phyloP scores from a whole-genome alignment of 2,888 invertebrate genomes.

The Heliconius ismenius region DNA sequence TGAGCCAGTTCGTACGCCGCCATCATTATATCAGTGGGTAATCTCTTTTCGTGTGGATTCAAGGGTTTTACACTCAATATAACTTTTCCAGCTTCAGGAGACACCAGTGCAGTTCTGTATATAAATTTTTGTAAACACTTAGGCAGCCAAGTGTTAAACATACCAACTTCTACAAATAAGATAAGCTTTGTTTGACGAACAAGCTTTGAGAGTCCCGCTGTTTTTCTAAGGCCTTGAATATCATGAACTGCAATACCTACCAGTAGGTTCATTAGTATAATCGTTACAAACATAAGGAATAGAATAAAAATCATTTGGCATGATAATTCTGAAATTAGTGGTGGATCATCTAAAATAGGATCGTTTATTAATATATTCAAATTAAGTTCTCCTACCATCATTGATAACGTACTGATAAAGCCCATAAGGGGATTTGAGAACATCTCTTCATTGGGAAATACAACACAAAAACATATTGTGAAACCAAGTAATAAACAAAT shows the following conservation, averaged over 20 bases:
- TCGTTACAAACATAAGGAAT: conserved; percentile 91
- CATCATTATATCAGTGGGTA: conserved; percentile 89
- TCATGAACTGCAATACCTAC: conserved; percentile 94
- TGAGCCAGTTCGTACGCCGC: conserved; percentile 91
- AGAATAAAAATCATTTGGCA: conserved; percentile 90
- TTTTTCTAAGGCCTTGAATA: conserved; percentile 92
- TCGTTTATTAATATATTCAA: conserved; percentile 88
- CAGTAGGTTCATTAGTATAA: conserved; percentile 91
- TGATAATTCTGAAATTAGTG: conserved; percentile 87
- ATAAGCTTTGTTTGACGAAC: conserved; percentile 92
- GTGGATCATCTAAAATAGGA: conserved; percentile 85
- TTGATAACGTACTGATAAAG: conserved; percentile 90
- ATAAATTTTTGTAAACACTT: conserved; percentile 87
- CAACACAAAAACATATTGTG: conserved; percentile 92
- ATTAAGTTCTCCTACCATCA: conserved; percentile 94
- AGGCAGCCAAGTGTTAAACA: conserved; percentile 90
- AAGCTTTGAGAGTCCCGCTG: conserved; percentile 90
- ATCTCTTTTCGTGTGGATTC: conserved; percentile 89
- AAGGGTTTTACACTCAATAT: conserved; percentile 91
- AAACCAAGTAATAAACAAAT: conserved; percentile 92
- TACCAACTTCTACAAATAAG: conserved; percentile 90
- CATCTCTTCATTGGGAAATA: conserved; percentile 90
- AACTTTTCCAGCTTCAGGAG: conserved; percentile 90
- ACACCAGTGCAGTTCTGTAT: conserved; percentile 89
- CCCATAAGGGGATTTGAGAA: conserved; percentile 92